These are phyloP conservation scores for Scytalopus superciliaris DNA, from an alignment of 2,113 vertebrate species.

Conservation along the genomic window DNA sequence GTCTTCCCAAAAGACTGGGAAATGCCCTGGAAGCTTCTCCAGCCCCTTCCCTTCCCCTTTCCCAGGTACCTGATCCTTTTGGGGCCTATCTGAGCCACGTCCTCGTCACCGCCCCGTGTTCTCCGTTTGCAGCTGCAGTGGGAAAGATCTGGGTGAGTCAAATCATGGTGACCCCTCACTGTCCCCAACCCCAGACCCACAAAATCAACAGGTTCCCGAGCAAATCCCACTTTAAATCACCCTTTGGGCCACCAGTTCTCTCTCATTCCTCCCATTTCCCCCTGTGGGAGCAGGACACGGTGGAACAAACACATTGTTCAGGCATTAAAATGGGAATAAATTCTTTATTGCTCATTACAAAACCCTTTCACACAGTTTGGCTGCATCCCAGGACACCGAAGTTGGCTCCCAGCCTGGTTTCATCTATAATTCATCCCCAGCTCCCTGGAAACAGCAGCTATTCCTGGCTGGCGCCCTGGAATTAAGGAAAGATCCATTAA, in stretches of 20 bases:
- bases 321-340: neutral
- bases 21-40: neutral
- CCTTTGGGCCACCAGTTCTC: neutral
- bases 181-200: neutral
- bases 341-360: neutral
- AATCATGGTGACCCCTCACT: fast-evolving
- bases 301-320: neutral
- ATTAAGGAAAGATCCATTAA: neutral
- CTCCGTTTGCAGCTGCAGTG: constrained; percentile 21
- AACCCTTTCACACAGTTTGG: neutral
- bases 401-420: neutral
- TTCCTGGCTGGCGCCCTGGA: neutral
- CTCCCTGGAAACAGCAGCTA: neutral
- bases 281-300: neutral
- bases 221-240: neutral
- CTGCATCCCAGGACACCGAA: neutral
- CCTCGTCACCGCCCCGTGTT: constrained; percentile 31
- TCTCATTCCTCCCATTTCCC: neutral
- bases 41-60: neutral
- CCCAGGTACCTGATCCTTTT: constrained; percentile 74
- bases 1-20: too few species aligned
- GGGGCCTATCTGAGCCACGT: constrained; percentile 69
- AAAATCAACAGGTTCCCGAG: neutral
- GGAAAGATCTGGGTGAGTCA: neutral
- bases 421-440: neutral